These are phyloP conservation scores for Aphyosemion australe DNA, from an alignment of 2,113 vertebrate species.

Conservation along the genomic window DNA sequence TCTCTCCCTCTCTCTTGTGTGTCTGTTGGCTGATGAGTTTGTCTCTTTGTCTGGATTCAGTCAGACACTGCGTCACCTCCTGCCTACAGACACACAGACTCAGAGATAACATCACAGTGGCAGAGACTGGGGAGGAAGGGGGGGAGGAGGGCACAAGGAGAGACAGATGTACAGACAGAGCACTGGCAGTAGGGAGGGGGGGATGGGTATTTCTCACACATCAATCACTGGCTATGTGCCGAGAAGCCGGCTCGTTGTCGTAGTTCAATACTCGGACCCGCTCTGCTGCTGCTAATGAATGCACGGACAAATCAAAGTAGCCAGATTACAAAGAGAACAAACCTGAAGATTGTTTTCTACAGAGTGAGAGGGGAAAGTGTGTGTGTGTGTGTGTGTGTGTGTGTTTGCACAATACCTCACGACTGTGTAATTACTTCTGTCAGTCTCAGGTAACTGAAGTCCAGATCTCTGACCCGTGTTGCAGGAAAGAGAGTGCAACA, in stretches of 20 bases:
- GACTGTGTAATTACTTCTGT: conserved; percentile 66
- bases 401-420: conserved; percentile 21
- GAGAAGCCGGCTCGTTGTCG: conserved; percentile 69
- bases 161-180: conserved; percentile 85
- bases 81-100: conserved; percentile 86
- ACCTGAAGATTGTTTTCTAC: conserved; percentile 25
- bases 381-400: conserved; percentile 1
- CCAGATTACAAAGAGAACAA: conserved; percentile 14
- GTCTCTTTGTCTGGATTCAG: conserved; percentile 84
- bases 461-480: conserved; percentile 39
- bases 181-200: conserved; percentile 74
- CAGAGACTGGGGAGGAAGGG: conserved; percentile 66
- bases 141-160: conserved; percentile 43
- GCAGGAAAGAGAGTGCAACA: conserved; percentile 20
- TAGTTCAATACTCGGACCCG: conserved; percentile 64
- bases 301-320: conserved; percentile 26
- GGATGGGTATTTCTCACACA: conserved; percentile 76
- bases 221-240: conserved; percentile 76
- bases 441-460: conserved; percentile 59
- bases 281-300: conserved; percentile 46
- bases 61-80: conserved; percentile 88
- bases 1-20: conserved; percentile 61
- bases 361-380: not conserved
- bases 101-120: conserved; percentile 84
- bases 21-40: conserved; percentile 84